Evolutionary conservation across 2,888 invertebrate species (phyloP).

Genomic region (Andricus curvator): DNA sequence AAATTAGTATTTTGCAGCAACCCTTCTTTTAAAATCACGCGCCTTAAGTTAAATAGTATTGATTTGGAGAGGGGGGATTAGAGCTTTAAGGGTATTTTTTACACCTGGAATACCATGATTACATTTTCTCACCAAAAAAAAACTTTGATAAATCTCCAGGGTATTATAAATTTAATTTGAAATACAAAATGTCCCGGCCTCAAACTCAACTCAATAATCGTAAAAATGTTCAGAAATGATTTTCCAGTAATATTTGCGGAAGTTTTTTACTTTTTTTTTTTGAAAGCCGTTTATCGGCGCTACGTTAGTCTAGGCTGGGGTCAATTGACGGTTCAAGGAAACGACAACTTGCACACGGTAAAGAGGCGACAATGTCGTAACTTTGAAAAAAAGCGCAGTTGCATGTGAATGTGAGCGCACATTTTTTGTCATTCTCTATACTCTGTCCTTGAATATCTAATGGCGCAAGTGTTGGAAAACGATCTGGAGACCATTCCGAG

Average conservation of each 20-base stretch:
- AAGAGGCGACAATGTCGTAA: not conserved
- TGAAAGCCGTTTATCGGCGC: not conserved
- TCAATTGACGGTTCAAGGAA: conserved; percentile 41
- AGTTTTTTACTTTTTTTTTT: not conserved
- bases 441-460: conserved; percentile 62
- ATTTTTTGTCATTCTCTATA: conserved; percentile 45
- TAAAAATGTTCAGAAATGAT: too few relatives aligned
- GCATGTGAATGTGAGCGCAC: conserved; percentile 36
- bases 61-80: too few relatives aligned
- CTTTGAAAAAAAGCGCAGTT: conserved; percentile 36
- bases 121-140: too few relatives aligned
- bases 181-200: too few relatives aligned
- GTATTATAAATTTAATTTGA: too few relatives aligned
- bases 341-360: conserved; percentile 2
- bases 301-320: conserved; percentile 3
- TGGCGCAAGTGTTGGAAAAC: conserved; percentile 49
- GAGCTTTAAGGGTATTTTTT: too few relatives aligned
- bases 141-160: too few relatives aligned
- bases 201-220: too few relatives aligned
- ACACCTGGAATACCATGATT: too few relatives aligned
- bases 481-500: conserved; percentile 54
- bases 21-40: too few relatives aligned
- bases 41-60: too few relatives aligned
- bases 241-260: not conserved
- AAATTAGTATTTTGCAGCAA: too few relatives aligned